Evolutionary conservation across 30 jellyfish, hydroid and myxozoan genomes (phyloP), one percentile per base, ranked within the genome.

Genomic region (Hydra vulgaris): DNA sequence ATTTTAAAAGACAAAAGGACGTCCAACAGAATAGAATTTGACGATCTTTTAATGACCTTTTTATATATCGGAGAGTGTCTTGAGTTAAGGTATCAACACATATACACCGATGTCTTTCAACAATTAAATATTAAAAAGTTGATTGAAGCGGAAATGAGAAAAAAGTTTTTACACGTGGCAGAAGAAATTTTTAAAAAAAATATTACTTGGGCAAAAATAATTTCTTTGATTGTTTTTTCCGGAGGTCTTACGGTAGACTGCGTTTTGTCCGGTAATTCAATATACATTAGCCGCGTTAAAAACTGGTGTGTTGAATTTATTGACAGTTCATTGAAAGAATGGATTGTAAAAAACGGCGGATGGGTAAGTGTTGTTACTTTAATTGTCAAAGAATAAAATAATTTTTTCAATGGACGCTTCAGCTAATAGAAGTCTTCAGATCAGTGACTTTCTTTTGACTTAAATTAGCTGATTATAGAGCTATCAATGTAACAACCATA

Each of bases 241-340:
- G 97, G 97, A 18, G 96, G 85, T 24, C 26, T 90, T 54, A 90
- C 97, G 21, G 97, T 86, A 53, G 97, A 90, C 55, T 90, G 97
- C 82, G 97, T 90, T 23, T 66, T 81, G 71, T 73, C 81, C 78
- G 95, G 97, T 7, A 86, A 95, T 1, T 79, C 86, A n/a, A 54
- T 86, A 52, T 86, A 54, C 52, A 88, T 90, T 8, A 80, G 85
- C 53, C 88, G 86, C 61, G 75, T 90, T 70, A 90, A 90, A 79
- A 71, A 67, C 77, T 86, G 95, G 96, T 82, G 92, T 5, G 95
- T 82, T 72, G 95, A 86, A 79, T 86, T 79, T 73, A 76, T 86
- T 0, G 89, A 81, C 7, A 81, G 71, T 0, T 74, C 83, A 23
- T 82, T 90, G 8, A 21, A 81, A 26, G 96, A 86, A 16, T 90